phyloP scores from a whole-genome alignment of 1,140 invertebrate species.

The Panonychus citri region DNA sequence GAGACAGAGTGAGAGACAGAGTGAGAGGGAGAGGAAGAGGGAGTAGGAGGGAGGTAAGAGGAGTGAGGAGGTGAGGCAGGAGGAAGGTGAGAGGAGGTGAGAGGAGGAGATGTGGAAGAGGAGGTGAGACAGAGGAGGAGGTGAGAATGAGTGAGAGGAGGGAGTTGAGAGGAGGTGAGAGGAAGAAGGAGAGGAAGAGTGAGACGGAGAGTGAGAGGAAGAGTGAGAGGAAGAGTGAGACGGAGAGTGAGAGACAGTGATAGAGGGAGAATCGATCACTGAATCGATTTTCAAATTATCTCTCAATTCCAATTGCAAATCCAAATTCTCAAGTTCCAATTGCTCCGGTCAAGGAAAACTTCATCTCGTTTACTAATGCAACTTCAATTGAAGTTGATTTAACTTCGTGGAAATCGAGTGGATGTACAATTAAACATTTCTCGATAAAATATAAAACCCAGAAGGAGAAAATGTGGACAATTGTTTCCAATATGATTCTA shows the following conservation, averaged over 20 bases:
- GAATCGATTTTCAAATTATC: background rate
- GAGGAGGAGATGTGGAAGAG: background rate
- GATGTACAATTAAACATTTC: conserved; percentile 27
- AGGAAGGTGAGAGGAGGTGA: background rate
- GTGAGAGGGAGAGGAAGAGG: background rate
- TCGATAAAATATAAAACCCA: conserved; percentile 16
- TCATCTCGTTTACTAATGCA: conserved; percentile 19
- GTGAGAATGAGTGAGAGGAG: background rate
- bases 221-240: too few species aligned
- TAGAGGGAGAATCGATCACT: too few species aligned
- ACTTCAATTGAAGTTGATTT: conserved; percentile 26
- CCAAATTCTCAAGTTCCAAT: too few species aligned
- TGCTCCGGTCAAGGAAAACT: conserved; percentile 13
- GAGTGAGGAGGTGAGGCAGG: background rate
- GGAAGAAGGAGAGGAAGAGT: too few species aligned
- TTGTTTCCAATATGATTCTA: background rate
- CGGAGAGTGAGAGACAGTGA: too few species aligned
- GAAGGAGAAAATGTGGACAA: background rate
- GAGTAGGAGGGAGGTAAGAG: background rate
- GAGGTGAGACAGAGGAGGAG: background rate
- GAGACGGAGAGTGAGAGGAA: too few species aligned
- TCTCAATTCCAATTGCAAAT: background rate
- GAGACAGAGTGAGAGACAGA: background rate
- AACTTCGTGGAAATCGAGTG: conserved; percentile 26
- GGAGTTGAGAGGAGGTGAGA: too few species aligned